phyloP scores from a whole-genome alignment of 2,113 vertebrate genomes.

The Azemiops feae region DNA sequence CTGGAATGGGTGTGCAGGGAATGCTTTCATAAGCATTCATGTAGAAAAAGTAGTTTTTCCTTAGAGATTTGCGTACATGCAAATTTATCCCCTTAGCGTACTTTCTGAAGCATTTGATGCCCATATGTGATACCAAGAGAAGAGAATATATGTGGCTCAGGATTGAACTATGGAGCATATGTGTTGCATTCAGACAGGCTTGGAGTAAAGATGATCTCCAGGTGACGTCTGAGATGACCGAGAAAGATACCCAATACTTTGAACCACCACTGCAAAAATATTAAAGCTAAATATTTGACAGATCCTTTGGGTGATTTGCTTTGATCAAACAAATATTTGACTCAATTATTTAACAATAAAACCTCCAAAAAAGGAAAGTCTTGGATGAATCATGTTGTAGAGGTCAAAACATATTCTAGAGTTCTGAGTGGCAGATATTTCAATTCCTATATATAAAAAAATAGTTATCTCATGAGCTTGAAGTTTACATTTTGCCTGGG shows the following conservation, averaged over 20 bases:
- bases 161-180: background rate
- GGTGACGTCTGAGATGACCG: background rate
- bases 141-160: background rate
- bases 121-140: background rate
- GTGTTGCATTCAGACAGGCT: background rate
- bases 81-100: background rate
- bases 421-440: background rate
- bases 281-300: background rate
- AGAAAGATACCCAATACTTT: background rate
- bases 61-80: background rate
- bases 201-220: background rate
- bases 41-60: background rate
- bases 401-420: background rate
- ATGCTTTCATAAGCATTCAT: background rate
- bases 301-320: background rate
- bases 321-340: background rate
- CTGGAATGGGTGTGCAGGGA: background rate
- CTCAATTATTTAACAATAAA: background rate
- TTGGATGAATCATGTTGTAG: background rate
- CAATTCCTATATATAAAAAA: background rate
- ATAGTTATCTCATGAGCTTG: background rate
- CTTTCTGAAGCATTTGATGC: background rate
- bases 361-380: background rate
- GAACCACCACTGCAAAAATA: background rate
- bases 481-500: background rate